Evolutionary conservation across 2,888 invertebrate genomes (phyloP).

Genomic region (Amphipoea oculea): DNA sequence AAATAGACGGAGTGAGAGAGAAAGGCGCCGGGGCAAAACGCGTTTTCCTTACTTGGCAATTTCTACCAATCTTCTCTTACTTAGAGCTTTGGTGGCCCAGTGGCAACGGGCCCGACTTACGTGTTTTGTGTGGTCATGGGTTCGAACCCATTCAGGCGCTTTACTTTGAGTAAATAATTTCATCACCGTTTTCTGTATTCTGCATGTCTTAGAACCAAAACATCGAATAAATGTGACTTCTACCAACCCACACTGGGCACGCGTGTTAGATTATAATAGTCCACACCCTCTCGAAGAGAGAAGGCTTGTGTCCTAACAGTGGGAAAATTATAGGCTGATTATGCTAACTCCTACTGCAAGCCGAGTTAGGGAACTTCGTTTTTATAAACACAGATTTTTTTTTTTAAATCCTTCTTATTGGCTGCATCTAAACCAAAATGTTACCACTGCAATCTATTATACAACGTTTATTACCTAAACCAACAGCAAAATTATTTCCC

Average conservation of each 20-base stretch:
- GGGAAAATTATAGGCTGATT: neutral
- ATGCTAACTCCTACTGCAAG: too few species aligned
- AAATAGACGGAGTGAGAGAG: neutral
- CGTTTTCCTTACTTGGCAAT: neutral
- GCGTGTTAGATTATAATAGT: neutral
- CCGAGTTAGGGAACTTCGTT: neutral
- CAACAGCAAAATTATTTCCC: slow-evolving; percentile 15
- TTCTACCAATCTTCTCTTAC: neutral
- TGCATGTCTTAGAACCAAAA: too few species aligned
- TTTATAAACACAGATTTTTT: neutral
- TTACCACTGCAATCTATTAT: neutral
- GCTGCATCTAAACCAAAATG: neutral
- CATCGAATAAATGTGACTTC: neutral
- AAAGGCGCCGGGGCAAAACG: neutral
- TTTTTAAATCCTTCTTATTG: neutral
- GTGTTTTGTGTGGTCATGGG: too few species aligned
- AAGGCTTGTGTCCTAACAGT: neutral
- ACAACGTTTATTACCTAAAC: neutral
- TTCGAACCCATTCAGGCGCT: too few species aligned
- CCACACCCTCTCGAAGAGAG: neutral
- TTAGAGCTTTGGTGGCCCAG: neutral
- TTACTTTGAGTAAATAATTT: too few species aligned
- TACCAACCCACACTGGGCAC: neutral
- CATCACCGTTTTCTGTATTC: too few species aligned
- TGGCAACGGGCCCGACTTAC: neutral